These are phyloP conservation scores for Podargus strigoides DNA, from an alignment of 2,797 vertebrate species.

Conservation along the genomic window DNA sequence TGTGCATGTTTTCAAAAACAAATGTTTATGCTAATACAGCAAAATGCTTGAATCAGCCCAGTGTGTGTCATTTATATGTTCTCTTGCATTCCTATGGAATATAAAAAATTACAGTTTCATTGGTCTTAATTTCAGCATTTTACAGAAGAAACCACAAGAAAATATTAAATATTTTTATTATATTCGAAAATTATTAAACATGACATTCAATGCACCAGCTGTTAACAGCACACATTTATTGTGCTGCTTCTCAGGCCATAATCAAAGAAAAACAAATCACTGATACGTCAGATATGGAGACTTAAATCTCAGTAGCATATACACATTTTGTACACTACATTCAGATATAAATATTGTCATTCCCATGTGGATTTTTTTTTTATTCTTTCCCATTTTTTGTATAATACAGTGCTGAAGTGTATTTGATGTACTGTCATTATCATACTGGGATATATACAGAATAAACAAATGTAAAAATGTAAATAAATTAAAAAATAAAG, in stretches of 20 bases:
- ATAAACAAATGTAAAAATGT: too few relatives aligned
- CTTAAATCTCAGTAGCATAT: slow-evolving; percentile 42
- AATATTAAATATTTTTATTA: slow-evolving; percentile 39
- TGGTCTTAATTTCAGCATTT: slow-evolving; percentile 45
- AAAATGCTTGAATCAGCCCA: slow-evolving; percentile 51
- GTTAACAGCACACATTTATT: slow-evolving; percentile 35
- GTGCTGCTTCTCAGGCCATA: background rate
- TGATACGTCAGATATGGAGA: slow-evolving; percentile 47
- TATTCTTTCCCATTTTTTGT: background rate
- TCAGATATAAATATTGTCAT: slow-evolving; percentile 53
- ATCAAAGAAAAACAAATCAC: slow-evolving; percentile 58
- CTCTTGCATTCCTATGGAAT: background rate
- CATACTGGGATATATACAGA: background rate
- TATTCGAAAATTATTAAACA: slow-evolving; percentile 48
- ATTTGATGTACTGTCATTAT: background rate
- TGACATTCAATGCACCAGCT: slow-evolving; percentile 35
- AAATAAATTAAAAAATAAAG: too few relatives aligned
- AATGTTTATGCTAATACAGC: slow-evolving; percentile 41
- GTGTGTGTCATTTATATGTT: slow-evolving; percentile 31
- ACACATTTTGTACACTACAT: background rate
- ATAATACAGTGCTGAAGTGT: background rate
- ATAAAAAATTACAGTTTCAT: background rate
- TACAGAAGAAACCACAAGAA: background rate
- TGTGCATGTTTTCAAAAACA: background rate
- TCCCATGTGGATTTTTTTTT: background rate